phyloP scores from a whole-genome alignment of 2,797 vertebrate species.

The Sebastes cheni region DNA sequence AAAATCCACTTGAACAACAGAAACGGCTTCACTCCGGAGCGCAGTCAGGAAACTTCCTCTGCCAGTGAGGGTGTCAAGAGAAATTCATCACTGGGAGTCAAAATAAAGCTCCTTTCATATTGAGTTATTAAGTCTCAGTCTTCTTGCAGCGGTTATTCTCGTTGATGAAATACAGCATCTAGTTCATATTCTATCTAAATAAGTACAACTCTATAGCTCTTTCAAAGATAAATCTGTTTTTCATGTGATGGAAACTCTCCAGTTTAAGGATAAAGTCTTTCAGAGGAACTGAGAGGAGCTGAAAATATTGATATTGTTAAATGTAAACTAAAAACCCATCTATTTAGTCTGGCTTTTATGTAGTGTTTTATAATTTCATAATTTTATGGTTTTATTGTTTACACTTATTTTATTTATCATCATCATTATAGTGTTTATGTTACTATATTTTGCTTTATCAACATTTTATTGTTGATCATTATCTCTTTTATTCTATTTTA shows the following conservation, averaged over 20 bases:
- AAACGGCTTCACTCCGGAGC: constrained; percentile 33
- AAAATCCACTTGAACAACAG: constrained; percentile 46
- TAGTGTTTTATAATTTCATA: too few relatives aligned
- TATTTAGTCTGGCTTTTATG: too few relatives aligned
- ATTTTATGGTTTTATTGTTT: too few relatives aligned
- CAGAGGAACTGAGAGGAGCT: not conserved
- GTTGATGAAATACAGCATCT: constrained; percentile 35
- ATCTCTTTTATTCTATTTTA: too few relatives aligned
- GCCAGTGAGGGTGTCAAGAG: constrained; percentile 55
- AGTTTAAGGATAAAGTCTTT: not conserved
- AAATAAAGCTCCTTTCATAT: constrained; percentile 63
- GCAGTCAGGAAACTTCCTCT: constrained; percentile 45
- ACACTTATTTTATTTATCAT: too few relatives aligned
- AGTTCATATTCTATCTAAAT: constrained; percentile 36
- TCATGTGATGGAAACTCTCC: constrained; percentile 25
- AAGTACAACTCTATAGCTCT: constrained; percentile 4
- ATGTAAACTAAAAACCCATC: too few relatives aligned
- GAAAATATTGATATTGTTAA: too few relatives aligned
- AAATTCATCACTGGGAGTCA: constrained; percentile 61
- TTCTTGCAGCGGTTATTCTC: constrained; percentile 30
- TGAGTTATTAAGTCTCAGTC: constrained; percentile 52
- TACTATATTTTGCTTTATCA: too few relatives aligned
- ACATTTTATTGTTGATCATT: too few relatives aligned
- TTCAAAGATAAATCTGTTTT: constrained; percentile 21
- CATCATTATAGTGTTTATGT: too few relatives aligned